Percentiles rank a stretch among this genome's conserved stretches.
These are phyloP conservation scores for Mormyrops boulengeri DNA, from an alignment of 2,797 vertebrate genomes.

Conservation along the genomic window DNA sequence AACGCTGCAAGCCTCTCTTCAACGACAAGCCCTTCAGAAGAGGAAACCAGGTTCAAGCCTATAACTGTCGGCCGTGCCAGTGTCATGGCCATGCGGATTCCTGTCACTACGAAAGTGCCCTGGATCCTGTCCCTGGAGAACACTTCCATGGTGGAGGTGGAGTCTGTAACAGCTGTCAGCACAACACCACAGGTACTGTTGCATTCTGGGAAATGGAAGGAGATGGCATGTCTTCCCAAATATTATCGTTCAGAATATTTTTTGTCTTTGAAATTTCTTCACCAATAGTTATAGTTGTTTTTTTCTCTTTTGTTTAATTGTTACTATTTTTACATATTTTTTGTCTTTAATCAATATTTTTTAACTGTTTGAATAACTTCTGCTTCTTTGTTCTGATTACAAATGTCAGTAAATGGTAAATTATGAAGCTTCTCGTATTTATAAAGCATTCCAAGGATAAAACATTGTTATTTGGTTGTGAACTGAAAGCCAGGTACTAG, in stretches of 20 bases:
- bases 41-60: conserved; percentile 72
- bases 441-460: background rate
- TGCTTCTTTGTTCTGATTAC: background rate
- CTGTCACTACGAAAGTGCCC: conserved; percentile 71
- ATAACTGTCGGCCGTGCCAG: conserved; percentile 76
- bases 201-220: conserved; percentile 15
- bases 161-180: conserved; percentile 76
- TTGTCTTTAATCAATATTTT: background rate
- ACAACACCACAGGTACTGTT: conserved; percentile 76
- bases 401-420: background rate
- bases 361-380: background rate
- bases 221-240: background rate
- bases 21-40: conserved; percentile 82
- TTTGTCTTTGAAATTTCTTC: background rate
- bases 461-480: background rate
- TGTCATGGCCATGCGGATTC: conserved; percentile 73
- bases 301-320: background rate
- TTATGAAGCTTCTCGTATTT: background rate
- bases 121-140: conserved; percentile 72
- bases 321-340: background rate
- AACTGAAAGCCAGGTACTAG: background rate
- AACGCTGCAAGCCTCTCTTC: conserved; percentile 73
- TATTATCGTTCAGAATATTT: background rate
- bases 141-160: conserved; percentile 75
- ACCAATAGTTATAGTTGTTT: background rate